A percentile compares a stretch with the other conserved stretches of the same genome.
phyloP scores from a whole-genome alignment of 2,113 vertebrate genomes.

The Rhegmatorhina hoffmannsi region DNA sequence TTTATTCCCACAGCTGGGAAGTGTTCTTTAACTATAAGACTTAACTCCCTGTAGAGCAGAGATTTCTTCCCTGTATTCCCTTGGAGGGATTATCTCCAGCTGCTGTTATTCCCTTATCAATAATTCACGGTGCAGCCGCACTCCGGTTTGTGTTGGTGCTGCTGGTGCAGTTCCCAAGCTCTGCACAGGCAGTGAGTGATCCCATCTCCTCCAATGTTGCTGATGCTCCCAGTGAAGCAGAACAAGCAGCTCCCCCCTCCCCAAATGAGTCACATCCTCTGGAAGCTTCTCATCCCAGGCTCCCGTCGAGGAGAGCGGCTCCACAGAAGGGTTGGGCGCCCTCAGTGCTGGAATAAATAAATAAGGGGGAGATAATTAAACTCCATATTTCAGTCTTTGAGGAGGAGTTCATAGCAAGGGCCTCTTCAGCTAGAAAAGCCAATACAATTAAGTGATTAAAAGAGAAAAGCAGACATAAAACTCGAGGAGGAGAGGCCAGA shows the following conservation, averaged over 20 bases:
- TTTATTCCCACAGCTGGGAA: neutral
- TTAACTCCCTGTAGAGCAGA: neutral
- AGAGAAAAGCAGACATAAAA: neutral
- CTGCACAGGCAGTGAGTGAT: neutral
- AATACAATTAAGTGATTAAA: neutral
- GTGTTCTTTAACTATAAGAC: neutral
- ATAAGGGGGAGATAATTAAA: neutral
- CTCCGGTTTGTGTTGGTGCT: neutral
- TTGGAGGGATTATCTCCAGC: neutral
- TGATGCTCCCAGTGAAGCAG: neutral
- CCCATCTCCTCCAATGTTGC: neutral
- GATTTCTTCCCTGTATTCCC: neutral
- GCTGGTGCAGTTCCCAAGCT: neutral
- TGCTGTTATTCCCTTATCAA: constrained; percentile 27
- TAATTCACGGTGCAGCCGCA: constrained; percentile 17
- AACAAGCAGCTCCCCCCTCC: neutral
- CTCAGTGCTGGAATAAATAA: neutral
- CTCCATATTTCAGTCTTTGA: neutral
- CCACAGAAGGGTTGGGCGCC: neutral
- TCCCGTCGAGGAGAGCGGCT: neutral
- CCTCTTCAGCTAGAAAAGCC: neutral
- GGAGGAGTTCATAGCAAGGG: neutral
- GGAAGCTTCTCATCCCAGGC: constrained; percentile 6
- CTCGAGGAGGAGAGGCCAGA: neutral
- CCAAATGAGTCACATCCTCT: constrained; percentile 31